Conservation (phyloP, 2,888 invertebrate species). For the Amphiduros pacificus region DNA sequence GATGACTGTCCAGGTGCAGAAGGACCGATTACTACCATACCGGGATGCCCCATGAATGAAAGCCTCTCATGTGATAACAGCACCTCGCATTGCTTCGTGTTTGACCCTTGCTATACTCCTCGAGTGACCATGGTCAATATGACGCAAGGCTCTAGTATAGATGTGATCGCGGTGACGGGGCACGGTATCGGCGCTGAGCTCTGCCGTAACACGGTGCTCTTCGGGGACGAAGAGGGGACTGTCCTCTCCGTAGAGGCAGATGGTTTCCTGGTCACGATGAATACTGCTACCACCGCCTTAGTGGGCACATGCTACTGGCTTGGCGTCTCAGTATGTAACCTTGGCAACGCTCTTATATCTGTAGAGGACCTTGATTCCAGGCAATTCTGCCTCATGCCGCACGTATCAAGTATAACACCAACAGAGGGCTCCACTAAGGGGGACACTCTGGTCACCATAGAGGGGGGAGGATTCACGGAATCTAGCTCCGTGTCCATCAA, state of each 20-base stretch:
- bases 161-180: slow-evolving; percentile 45
- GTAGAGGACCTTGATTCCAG: not conserved
- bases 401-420: slow-evolving; percentile 4
- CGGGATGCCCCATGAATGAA: no score
- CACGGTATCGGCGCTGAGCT: slow-evolving; percentile 39
- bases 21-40: no score
- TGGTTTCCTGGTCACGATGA: slow-evolving; percentile 33
- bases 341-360: not conserved
- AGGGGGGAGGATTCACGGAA: slow-evolving; percentile 37
- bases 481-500: not conserved
- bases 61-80: no score
- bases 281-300: not conserved
- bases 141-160: slow-evolving; percentile 18
- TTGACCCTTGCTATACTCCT: slow-evolving; percentile 5
- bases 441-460: slow-evolving; percentile 27
- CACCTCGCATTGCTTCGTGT: not conserved
- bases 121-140: not conserved
- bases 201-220: slow-evolving; percentile 20
- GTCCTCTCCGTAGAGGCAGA: slow-evolving; percentile 28
- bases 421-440: slow-evolving; percentile 10
- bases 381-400: slow-evolving; percentile 25
- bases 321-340: not conserved
- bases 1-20: no score
- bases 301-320: not conserved
- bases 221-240: slow-evolving; percentile 34